Conservation (phyloP, 2,888 invertebrate species). For the Loripinus fragilis region DNA sequence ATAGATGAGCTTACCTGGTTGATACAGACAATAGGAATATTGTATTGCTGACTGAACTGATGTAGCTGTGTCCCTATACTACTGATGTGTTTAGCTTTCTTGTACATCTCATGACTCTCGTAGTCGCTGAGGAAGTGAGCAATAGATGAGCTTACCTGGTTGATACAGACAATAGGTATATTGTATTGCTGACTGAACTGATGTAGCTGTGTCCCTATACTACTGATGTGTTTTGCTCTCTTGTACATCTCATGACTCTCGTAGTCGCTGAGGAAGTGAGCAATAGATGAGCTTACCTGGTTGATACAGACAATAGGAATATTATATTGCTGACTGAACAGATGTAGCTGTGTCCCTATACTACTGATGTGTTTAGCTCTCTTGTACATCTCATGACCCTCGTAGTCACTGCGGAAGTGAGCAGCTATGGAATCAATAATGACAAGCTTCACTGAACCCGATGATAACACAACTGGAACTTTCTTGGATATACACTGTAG, state of each 20-base stretch:
- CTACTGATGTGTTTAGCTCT: slow-evolving; percentile 78
- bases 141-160: too few species aligned
- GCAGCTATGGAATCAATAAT: slow-evolving; percentile 91
- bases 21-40: too few species aligned
- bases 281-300: slow-evolving; percentile 87
- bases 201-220: not conserved
- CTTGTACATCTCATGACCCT: slow-evolving; percentile 84
- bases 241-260: too few species aligned
- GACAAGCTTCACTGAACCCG: slow-evolving; percentile 86
- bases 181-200: not conserved
- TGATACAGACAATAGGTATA: not conserved
- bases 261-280: too few species aligned
- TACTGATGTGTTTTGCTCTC: too few species aligned
- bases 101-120: too few species aligned
- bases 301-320: slow-evolving; percentile 89
- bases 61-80: too few species aligned
- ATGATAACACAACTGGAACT: slow-evolving; percentile 85
- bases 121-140: too few species aligned
- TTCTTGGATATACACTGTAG: slow-evolving; percentile 83
- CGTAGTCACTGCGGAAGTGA: slow-evolving; percentile 86
- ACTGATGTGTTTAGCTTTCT: too few species aligned
- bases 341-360: slow-evolving; percentile 86
- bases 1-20: too few species aligned
- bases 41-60: too few species aligned
- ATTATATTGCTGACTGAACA: slow-evolving; percentile 85